Percentiles rank a stretch among this genome's conserved stretches.
Conservation (phyloP, 1,140 invertebrate species). For the Choristoneura fumiferana region DNA sequence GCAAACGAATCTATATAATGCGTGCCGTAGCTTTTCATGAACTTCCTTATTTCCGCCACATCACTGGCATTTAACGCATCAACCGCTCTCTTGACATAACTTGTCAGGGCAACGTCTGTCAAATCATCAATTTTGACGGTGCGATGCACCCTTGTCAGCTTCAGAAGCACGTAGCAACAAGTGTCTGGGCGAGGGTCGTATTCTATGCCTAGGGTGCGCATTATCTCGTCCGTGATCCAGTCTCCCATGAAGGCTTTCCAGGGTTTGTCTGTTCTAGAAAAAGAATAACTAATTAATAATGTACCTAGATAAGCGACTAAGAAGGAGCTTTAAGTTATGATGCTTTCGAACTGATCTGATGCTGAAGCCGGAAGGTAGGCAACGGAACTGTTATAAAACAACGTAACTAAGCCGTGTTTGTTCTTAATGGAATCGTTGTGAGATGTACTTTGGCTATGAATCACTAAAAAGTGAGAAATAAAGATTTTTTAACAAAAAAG, state of each 20-base stretch:
- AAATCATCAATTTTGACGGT: conserved; percentile 77
- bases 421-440: no score
- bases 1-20: conserved; percentile 87
- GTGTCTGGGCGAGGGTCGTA: conserved; percentile 82
- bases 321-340: no score
- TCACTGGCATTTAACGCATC: conserved; percentile 82
- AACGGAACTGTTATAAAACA: no score
- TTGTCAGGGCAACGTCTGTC: conserved; percentile 77
- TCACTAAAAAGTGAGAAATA: no score
- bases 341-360: no score
- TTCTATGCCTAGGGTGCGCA: conserved; percentile 85
- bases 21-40: conserved; percentile 86
- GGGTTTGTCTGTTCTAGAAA: conserved; percentile 81
- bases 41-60: conserved; percentile 81
- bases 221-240: conserved; percentile 81
- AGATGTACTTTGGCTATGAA: no score
- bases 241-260: conserved; percentile 88
- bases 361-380: no score
- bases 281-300: no score
- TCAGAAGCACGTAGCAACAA: conserved; percentile 85
- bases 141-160: conserved; percentile 81
- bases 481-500: no score
- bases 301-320: no score
- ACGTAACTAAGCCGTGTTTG: no score
- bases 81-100: conserved; percentile 81